Conservation (phyloP, 1,140 invertebrate species). For the Thrips palmi region DNA sequence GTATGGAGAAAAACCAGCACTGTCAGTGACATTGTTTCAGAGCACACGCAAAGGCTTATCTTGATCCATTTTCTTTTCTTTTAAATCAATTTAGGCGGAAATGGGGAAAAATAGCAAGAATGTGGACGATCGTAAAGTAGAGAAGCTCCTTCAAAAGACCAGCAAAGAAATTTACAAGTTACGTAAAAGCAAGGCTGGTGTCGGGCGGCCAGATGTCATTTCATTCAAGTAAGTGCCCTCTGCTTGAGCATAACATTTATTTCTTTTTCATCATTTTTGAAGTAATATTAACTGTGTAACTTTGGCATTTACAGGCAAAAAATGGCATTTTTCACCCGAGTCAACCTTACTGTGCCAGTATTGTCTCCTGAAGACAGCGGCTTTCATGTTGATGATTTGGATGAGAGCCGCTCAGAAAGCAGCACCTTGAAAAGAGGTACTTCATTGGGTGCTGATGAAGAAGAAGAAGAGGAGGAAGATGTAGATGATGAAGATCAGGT, state of each 20-base stretch:
- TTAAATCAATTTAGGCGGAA: too few relatives aligned
- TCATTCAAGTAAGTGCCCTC: constrained; percentile 73
- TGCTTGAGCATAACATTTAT: background rate
- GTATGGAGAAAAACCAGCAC: constrained; percentile 17
- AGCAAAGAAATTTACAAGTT: constrained; percentile 80
- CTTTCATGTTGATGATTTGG: too few relatives aligned
- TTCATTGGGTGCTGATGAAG: constrained; percentile 6
- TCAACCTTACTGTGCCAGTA: constrained; percentile 55
- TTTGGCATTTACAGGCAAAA: constrained; percentile 55
- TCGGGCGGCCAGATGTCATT: constrained; percentile 73
- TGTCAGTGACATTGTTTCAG: background rate
- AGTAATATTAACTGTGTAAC: background rate
- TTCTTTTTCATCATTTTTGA: constrained; percentile 2
- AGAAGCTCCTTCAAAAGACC: constrained; percentile 67
- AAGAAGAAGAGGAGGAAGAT: constrained; percentile 12
- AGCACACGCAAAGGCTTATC: background rate
- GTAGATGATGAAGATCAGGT: constrained; percentile 8
- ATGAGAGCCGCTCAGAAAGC: constrained; percentile 6
- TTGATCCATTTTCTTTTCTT: background rate
- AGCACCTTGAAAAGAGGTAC: constrained; percentile 15
- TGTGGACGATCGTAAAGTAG: constrained; percentile 53
- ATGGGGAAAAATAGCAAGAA: constrained; percentile 43
- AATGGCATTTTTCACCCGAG: constrained; percentile 83
- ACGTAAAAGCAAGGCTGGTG: constrained; percentile 68
- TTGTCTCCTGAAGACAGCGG: constrained; percentile 39